Base-by-base conservation (phyloP, 37 sponge, comb jelly and placozoan species). In the Diacarnus erythraeanus region DNA sequence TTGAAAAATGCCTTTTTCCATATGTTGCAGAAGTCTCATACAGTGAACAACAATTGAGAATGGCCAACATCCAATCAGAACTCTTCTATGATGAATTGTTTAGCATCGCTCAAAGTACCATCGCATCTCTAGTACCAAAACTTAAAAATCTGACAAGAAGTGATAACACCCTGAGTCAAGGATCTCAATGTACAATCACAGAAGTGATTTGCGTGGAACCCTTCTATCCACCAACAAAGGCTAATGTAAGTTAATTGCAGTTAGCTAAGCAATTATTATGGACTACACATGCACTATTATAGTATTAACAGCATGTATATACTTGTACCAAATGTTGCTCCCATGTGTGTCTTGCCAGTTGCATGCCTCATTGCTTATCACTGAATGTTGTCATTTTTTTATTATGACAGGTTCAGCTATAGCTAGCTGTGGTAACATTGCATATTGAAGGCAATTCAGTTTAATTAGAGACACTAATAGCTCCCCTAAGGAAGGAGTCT, bases 1-100 rank as follows among this genome's bases (percentile, higher is more conserved):
- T 60, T 60, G n/a, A 60, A 60, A 60, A 60, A 20, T 60, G 61
- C 22, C 22, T 60, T 21, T 60, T 60, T 25, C 61, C 61, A 60
- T 6, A n/a, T 5, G 22, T 60, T 5, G 6, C 4, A 3, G 27
- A 60, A 6, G 22, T 60, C 21, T n/a, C 61, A 5, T 25, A 26
- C 26, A 21, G 3, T 6, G 61, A 60, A 25, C 6, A 4, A 26
- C 26, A 60, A 25, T 25, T 4, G 21, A 17, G 22, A 60, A 60
- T 60, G 61, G n/a, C n/a, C n/a, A 26, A 20, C 22, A 5, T 17
- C 27, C 61, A 60, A 60, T 60, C 22, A 5, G 61, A 60, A 6
- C 61, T 21, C 61, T 20, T 26, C 22, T 17, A 17, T 5, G 9
- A 17, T 5, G n/a, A 20, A 60, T 17, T 60, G 61, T 25, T 21